Percentiles rank a stretch among this genome's conserved stretches.
Conservation (phyloP, 2,113 vertebrate species). For the Nibea coibor region DNA sequence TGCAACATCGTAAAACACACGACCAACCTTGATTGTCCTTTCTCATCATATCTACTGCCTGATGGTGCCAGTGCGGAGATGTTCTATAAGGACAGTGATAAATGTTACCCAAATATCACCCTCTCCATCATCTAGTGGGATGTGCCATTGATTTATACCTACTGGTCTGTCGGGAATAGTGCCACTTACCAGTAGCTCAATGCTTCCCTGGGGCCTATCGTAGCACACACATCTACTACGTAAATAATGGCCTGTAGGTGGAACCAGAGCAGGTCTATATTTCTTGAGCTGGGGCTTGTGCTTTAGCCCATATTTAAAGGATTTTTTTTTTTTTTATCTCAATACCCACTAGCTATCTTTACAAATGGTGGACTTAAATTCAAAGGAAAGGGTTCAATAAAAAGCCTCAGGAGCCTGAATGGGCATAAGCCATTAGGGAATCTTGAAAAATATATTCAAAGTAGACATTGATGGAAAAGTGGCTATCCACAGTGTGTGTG, state of each 20-base stretch:
- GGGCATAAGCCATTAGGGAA: slow-evolving; percentile 6
- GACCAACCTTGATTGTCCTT: slow-evolving; percentile 69
- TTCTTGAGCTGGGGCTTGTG: slow-evolving; percentile 37
- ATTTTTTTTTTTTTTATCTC: slow-evolving; percentile 13
- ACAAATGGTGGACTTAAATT: slow-evolving; percentile 47
- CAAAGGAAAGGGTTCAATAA: slow-evolving; percentile 56
- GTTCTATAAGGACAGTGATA: slow-evolving; percentile 66
- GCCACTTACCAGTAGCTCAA: slow-evolving; percentile 63
- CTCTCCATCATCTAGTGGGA: slow-evolving; percentile 68
- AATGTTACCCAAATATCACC: slow-evolving; percentile 67
- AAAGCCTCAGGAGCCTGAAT: slow-evolving; percentile 13
- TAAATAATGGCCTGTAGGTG: slow-evolving; percentile 65
- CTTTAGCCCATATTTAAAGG: slow-evolving; percentile 43
- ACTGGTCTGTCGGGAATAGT: slow-evolving; percentile 63
- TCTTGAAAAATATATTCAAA: slow-evolving; percentile 28
- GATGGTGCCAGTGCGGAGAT: slow-evolving; percentile 47
- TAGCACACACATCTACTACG: slow-evolving; percentile 29
- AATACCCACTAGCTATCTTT: slow-evolving; percentile 41
- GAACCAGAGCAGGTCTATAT: slow-evolving; percentile 60
- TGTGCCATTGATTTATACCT: slow-evolving; percentile 74
- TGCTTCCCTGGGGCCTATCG: slow-evolving; percentile 54
- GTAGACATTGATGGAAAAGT: slow-evolving; percentile 16
- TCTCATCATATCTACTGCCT: slow-evolving; percentile 52
- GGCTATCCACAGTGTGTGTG: background rate
- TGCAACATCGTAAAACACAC: slow-evolving; percentile 23